phyloP scores from a whole-genome alignment of 2,797 vertebrate species.

The Denticeps clupeoides region DNA sequence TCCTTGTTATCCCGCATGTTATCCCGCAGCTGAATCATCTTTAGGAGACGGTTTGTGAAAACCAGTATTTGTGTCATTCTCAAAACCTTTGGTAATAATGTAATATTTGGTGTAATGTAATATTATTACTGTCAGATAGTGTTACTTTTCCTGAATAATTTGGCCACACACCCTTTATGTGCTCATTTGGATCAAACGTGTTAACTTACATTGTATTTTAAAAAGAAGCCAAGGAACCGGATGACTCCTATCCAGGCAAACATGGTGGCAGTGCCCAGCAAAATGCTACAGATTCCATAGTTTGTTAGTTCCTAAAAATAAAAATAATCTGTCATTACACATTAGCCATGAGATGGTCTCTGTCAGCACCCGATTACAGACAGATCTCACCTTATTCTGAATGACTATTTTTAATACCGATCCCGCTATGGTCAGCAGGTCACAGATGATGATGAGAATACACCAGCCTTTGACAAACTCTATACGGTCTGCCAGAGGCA shows the following conservation, averaged over 20 bases:
- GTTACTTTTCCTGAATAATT: no score
- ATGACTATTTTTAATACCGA: slow-evolving; percentile 89
- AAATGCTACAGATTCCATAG: slow-evolving; percentile 87
- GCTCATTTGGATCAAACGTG: not conserved
- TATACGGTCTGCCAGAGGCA: slow-evolving; percentile 74
- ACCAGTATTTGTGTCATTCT: no score
- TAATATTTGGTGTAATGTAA: no score
- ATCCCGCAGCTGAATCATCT: no score
- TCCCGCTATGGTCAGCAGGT: slow-evolving; percentile 73
- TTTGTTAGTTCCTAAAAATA: slow-evolving; percentile 70
- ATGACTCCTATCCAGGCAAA: slow-evolving; percentile 89
- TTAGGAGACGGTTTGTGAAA: no score
- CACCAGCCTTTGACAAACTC: slow-evolving; percentile 95
- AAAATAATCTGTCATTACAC: not conserved
- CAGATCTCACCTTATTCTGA: slow-evolving; percentile 82
- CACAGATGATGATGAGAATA: slow-evolving; percentile 80
- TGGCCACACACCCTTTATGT: no score
- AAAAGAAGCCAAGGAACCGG: slow-evolving; percentile 89
- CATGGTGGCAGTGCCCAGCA: slow-evolving; percentile 85
- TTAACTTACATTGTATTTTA: slow-evolving; percentile 86
- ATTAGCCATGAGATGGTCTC: no score
- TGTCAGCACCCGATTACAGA: no score
- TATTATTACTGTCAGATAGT: no score
- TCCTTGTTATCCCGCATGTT: no score
- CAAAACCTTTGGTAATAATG: no score